phyloP scores from a whole-genome alignment of 2,113 vertebrate genomes.

The Siniperca knerii region DNA sequence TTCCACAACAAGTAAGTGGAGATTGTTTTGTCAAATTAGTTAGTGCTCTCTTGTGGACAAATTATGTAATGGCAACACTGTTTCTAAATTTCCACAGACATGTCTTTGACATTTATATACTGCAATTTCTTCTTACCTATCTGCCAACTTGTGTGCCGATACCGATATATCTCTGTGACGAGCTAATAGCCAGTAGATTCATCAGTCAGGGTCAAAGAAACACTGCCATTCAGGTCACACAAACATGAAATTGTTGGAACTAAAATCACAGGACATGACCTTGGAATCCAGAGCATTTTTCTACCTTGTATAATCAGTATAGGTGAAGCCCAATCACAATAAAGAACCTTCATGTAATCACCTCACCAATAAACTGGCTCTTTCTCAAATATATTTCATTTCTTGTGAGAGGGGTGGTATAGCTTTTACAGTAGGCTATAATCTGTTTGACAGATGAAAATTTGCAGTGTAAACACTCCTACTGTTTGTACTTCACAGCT shows the following conservation, averaged over 20 bases:
- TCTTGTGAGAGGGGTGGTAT: neutral
- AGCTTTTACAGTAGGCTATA: neutral
- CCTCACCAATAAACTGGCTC: neutral
- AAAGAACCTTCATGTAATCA: neutral
- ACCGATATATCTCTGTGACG: neutral
- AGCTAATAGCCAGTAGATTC: neutral
- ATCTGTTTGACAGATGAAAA: slow-evolving; percentile 32
- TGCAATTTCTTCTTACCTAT: neutral
- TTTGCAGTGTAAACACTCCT: slow-evolving; percentile 24
- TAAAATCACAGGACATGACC: neutral
- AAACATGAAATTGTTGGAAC: neutral
- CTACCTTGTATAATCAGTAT: neutral
- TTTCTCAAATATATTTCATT: neutral
- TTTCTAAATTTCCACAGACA: neutral
- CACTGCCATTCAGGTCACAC: neutral
- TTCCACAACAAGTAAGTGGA: neutral
- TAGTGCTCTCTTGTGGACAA: slow-evolving; percentile 12
- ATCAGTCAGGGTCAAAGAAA: neutral
- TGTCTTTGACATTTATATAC: neutral
- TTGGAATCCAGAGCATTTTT: neutral
- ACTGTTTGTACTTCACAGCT: slow-evolving; percentile 10
- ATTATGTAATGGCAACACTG: neutral
- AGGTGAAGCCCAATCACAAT: neutral
- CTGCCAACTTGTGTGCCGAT: neutral
- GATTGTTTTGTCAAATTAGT: neutral